phyloP scores from a whole-genome alignment of 92 coral and sea anemone species.

The Isaurus tuberculatus region DNA sequence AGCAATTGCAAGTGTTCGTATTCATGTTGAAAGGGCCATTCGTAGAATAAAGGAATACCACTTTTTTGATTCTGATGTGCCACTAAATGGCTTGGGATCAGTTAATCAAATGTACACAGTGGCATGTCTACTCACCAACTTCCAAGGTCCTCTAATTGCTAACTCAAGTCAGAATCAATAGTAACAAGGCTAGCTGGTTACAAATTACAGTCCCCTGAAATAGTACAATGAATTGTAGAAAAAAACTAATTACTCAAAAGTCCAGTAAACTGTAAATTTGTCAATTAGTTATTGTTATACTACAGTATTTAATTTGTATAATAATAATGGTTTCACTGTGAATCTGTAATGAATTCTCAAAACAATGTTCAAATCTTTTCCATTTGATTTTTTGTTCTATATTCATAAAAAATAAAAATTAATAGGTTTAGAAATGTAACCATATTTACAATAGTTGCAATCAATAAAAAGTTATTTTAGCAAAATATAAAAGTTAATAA shows the following conservation, averaged over 20 bases:
- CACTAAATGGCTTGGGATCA: conserved; percentile 47
- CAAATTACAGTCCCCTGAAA: conserved; percentile 6
- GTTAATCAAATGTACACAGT: conserved; percentile 61
- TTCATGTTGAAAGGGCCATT: conserved; percentile 72
- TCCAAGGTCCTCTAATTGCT: conserved; percentile 61
- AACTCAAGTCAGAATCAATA: conserved; percentile 9
- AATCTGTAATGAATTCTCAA: background rate
- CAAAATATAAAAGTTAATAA: background rate
- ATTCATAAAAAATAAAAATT: background rate
- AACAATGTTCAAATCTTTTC: conserved; percentile 14
- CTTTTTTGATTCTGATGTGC: conserved; percentile 58
- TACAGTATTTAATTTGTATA: background rate
- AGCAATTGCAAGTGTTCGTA: conserved; percentile 59
- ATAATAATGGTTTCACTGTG: background rate
- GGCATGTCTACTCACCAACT: conserved; percentile 56
- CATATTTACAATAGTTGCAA: conserved; percentile 15
- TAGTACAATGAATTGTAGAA: background rate
- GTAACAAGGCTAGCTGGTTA: conserved; percentile 21
- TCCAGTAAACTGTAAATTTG: background rate
- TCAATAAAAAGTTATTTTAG: conserved; percentile 4
- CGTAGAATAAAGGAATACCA: conserved; percentile 68
- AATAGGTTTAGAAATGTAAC: conserved; percentile 34
- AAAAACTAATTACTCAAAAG: background rate
- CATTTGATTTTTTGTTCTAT: background rate
- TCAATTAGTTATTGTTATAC: background rate